These are phyloP conservation scores for Ormyrus nitidulus DNA, from an alignment of 2,888 invertebrate genomes.

Conservation along the genomic window DNA sequence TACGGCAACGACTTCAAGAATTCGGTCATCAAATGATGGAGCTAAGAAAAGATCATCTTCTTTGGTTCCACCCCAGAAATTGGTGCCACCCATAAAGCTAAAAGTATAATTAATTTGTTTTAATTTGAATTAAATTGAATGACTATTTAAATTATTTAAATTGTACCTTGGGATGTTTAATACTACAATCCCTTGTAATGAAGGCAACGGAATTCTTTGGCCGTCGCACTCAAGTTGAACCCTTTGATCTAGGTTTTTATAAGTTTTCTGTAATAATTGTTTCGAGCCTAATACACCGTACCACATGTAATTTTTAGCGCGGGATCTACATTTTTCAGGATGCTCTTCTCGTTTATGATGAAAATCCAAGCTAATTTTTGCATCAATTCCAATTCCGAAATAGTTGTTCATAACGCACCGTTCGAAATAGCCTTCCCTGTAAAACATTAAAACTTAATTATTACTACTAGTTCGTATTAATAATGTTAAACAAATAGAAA, in stretches of 20 bases:
- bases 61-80: slow-evolving; percentile 97
- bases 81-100: slow-evolving; percentile 98
- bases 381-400: slow-evolving; percentile 98
- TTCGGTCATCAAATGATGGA: slow-evolving; percentile 96
- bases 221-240: slow-evolving; percentile 98
- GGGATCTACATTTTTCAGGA: slow-evolving; percentile 95
- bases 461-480: slow-evolving; percentile 25
- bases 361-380: slow-evolving; percentile 97
- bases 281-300: slow-evolving; percentile 89
- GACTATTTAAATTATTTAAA: neutral
- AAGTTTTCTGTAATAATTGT: slow-evolving; percentile 91
- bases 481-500: slow-evolving; percentile 17
- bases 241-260: slow-evolving; percentile 95
- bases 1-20: slow-evolving; percentile 97
- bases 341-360: slow-evolving; percentile 98
- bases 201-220: slow-evolving; percentile 94
- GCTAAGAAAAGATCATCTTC: slow-evolving; percentile 94
- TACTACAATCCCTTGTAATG: slow-evolving; percentile 96
- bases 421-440: slow-evolving; percentile 91
- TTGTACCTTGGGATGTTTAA: slow-evolving; percentile 92
- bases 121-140: neutral
- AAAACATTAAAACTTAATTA: slow-evolving; percentile 1
- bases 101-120: slow-evolving; percentile 60
- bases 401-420: slow-evolving; percentile 99
- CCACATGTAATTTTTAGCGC: slow-evolving; percentile 98